Evolutionary conservation across 2,888 invertebrate genomes (phyloP).

Genomic region (Elysia crispata): DNA sequence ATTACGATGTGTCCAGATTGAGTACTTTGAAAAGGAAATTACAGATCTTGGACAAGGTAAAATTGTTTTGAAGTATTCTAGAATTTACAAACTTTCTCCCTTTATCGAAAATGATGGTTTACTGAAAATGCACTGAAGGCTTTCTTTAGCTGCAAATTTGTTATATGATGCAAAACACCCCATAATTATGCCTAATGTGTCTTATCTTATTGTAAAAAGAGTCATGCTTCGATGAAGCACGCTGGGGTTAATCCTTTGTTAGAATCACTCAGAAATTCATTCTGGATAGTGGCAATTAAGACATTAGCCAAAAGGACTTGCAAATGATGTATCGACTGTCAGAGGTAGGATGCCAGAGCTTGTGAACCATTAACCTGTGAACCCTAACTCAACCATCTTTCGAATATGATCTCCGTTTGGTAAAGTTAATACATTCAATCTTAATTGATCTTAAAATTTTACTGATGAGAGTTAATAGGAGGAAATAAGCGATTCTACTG

Average conservation of each 20-base stretch:
- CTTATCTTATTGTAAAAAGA: neutral
- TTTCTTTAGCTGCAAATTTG: neutral
- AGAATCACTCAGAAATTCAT: slow-evolving; percentile 18
- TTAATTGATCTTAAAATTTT: too few species aligned
- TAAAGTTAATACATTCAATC: too few species aligned
- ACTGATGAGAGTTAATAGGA: too few species aligned
- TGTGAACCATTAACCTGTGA: too few species aligned
- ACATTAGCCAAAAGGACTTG: slow-evolving; percentile 17
- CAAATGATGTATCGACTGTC: slow-evolving; percentile 32
- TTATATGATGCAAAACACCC: slow-evolving; percentile 28
- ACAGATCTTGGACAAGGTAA: neutral
- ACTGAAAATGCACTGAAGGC: neutral
- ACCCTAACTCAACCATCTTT: too few species aligned
- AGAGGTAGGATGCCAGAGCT: slow-evolving; percentile 20
- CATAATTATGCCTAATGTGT: slow-evolving; percentile 10
- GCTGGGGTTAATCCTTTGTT: slow-evolving; percentile 33
- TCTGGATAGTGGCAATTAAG: slow-evolving; percentile 38
- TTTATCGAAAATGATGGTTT: slow-evolving; percentile 9
- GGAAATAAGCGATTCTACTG: too few species aligned
- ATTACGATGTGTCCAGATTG: neutral
- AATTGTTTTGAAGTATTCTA: neutral
- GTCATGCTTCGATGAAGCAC: slow-evolving; percentile 21
- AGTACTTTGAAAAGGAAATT: neutral
- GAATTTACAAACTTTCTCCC: neutral
- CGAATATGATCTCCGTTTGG: too few species aligned